Percentiles rank a stretch among this genome's conserved stretches.
Evolutionary conservation across 1,140 invertebrate genomes (phyloP).

Genomic region (Oppia nitens): DNA sequence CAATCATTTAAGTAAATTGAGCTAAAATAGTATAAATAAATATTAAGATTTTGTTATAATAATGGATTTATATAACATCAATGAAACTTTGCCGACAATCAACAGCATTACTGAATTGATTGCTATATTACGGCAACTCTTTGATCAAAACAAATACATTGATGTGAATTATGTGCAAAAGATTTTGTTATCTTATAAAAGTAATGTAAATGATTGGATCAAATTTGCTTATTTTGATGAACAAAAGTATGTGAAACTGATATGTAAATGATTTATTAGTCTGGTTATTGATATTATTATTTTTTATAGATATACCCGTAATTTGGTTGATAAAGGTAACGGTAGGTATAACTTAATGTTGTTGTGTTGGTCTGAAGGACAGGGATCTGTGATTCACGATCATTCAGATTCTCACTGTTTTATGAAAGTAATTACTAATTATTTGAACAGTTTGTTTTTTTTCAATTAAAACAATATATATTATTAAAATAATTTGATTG

Average conservation of each 20-base stretch:
- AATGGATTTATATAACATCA: no score
- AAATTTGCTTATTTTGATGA: conserved; percentile 88
- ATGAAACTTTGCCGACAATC: no score
- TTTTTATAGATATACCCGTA: conserved; percentile 84
- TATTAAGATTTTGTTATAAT: no score
- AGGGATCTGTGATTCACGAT: conserved; percentile 87
- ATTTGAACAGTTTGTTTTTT: no score
- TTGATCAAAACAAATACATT: conserved; percentile 54
- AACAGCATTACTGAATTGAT: conserved; percentile 65
- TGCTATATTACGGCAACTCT: conserved; percentile 49
- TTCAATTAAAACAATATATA: no score
- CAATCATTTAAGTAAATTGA: no score
- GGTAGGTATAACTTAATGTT: conserved; percentile 96
- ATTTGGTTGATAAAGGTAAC: conserved; percentile 83
- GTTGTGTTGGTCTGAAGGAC: conserved; percentile 89
- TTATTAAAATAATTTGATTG: conserved; percentile 7
- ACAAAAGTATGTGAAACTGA: conserved; percentile 69
- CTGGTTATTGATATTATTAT: no score
- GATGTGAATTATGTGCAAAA: conserved; percentile 72
- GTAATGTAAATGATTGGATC: conserved; percentile 73
- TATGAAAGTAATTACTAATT: conserved; percentile 97
- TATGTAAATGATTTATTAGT: no score
- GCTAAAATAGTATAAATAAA: no score
- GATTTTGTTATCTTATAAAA: conserved; percentile 68
- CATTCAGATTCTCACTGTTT: conserved; percentile 89